Evolutionary conservation across 2,113 vertebrate genomes (phyloP).

Genomic region (Nettapus auritus): DNA sequence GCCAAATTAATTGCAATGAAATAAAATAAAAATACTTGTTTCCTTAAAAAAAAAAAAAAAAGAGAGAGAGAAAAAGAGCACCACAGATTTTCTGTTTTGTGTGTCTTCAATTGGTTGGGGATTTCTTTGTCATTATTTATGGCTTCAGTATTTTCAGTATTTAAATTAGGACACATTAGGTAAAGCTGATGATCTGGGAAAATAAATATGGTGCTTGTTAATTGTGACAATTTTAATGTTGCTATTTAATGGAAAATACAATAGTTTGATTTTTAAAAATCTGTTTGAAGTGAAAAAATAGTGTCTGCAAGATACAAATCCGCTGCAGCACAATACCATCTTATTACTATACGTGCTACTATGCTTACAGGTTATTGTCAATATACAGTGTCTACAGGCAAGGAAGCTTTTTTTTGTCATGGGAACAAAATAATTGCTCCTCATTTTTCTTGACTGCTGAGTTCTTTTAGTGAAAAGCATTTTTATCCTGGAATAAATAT

Average conservation of each 20-base stretch:
- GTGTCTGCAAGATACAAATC: not conserved
- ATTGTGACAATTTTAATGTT: not conserved
- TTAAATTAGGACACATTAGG: conserved; percentile 1
- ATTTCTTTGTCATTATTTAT: conserved; percentile 13
- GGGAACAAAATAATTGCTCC: conserved; percentile 24
- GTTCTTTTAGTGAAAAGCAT: conserved; percentile 8
- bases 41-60: not conserved
- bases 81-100: not conserved
- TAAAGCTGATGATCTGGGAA: not conserved
- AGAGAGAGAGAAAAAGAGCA: accelerated
- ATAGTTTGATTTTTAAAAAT: not conserved
- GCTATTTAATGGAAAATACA: not conserved
- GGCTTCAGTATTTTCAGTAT: not conserved
- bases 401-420: conserved; percentile 63
- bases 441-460: conserved; percentile 27
- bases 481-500: conserved; percentile 54
- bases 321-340: not conserved
- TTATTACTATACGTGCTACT: not conserved
- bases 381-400: not conserved
- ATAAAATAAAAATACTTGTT: not conserved
- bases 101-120: not conserved
- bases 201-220: not conserved
- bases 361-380: conserved; percentile 6
- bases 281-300: not conserved
- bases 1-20: conserved; percentile 55